Conservation (phyloP, 2,113 vertebrate species). For the Eretmochelys imbricata region DNA sequence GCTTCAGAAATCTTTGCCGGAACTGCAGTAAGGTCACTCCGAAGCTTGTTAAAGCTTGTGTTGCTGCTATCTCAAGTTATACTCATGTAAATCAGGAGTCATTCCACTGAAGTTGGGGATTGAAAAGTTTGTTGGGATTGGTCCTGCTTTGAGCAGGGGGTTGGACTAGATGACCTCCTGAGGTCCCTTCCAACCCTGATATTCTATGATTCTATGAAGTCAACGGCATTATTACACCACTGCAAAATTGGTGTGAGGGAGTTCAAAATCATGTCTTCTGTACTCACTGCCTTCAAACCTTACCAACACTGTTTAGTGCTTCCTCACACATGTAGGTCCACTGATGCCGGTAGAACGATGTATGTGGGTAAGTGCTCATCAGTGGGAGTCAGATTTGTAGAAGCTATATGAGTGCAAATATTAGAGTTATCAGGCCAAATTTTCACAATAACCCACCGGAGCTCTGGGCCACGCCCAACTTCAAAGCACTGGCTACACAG, state of each 20-base stretch:
- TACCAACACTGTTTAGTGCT: background rate
- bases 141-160: no score
- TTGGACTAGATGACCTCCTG: no score
- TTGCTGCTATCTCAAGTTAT: background rate
- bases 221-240: background rate
- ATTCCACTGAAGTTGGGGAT: background rate
- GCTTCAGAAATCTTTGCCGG: background rate
- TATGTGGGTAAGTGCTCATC: fast-evolving
- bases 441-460: background rate
- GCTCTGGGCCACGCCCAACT: background rate
- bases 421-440: background rate
- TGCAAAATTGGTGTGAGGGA: background rate
- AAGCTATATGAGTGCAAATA: background rate
- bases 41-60: background rate
- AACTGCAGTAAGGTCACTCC: background rate
- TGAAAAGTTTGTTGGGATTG: no score
- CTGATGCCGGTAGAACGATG: background rate
- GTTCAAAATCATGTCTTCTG: background rate
- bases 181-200: no score
- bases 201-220: background rate
- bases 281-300: background rate
- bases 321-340: background rate
- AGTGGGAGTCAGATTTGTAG: background rate
- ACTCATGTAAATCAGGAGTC: background rate
- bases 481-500: background rate